phyloP scores from a whole-genome alignment of 2,113 vertebrate species.

The Dolichallabes microphthalmus region DNA sequence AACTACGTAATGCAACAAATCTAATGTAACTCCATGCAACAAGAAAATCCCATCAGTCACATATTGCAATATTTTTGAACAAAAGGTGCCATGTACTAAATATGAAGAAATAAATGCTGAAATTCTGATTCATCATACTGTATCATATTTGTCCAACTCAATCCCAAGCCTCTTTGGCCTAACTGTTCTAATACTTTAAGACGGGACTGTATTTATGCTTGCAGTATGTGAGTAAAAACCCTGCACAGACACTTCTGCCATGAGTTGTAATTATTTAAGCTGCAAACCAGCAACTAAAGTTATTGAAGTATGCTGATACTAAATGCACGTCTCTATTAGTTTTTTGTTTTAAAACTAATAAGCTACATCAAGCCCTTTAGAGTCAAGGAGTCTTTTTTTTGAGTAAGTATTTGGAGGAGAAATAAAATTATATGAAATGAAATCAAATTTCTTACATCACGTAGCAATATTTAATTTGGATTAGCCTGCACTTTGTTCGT shows the following conservation, averaged over 20 bases:
- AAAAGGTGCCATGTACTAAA: neutral
- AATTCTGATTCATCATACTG: neutral
- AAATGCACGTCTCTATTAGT: neutral
- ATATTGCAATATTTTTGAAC: neutral
- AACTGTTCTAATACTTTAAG: neutral
- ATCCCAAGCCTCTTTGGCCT: neutral
- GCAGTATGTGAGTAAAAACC: conserved; percentile 54
- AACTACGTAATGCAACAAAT: neutral
- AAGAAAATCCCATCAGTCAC: neutral
- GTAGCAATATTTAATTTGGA: neutral
- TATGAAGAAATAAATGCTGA: neutral
- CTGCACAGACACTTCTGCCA: conserved; percentile 6
- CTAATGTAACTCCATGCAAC: neutral
- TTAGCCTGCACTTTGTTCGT: neutral
- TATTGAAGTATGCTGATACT: neutral
- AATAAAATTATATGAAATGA: neutral
- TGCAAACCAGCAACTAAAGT: neutral
- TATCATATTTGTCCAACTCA: neutral
- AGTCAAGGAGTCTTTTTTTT: neutral
- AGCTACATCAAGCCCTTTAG: neutral
- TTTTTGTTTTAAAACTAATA: neutral
- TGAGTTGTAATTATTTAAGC: neutral
- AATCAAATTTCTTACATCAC: neutral
- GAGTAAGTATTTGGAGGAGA: neutral
- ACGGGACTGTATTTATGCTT: neutral